Percentiles rank a stretch among this genome's conserved stretches.
These are phyloP conservation scores for Tretioscincus oriximinensis DNA, from an alignment of 2,113 vertebrate genomes.

Conservation along the genomic window DNA sequence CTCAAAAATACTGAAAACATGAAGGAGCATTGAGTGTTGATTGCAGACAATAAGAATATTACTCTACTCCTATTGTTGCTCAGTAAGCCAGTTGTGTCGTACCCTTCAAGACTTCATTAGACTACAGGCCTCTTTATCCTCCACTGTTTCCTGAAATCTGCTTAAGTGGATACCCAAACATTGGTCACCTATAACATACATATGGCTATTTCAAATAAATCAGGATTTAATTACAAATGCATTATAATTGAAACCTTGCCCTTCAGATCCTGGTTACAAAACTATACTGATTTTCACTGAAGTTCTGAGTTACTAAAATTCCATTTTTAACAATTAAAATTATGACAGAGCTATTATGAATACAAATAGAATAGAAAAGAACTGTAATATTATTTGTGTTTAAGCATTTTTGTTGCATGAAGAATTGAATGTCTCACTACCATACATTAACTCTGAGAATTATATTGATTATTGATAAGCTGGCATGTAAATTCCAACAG, in stretches of 20 bases:
- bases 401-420: slow-evolving; percentile 3
- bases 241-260: not conserved
- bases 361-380: not conserved
- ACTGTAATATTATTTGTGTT: not conserved
- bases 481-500: not conserved
- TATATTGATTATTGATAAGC: not conserved
- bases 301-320: not conserved
- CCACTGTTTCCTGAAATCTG: too few species aligned
- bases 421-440: not conserved
- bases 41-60: too few species aligned
- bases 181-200: too few species aligned
- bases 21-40: too few species aligned
- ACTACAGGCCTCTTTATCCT: too few species aligned
- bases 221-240: too few species aligned
- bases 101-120: too few species aligned
- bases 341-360: not conserved
- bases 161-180: too few species aligned
- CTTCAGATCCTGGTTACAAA: not conserved
- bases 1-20: too few species aligned
- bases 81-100: too few species aligned
- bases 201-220: too few species aligned
- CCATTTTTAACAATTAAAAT: not conserved
- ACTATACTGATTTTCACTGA: not conserved
- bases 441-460: slow-evolving; percentile 2
- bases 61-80: too few species aligned